A percentile compares a stretch with the other conserved stretches of the same genome.
phyloP scores from a whole-genome alignment of 2,888 invertebrate species.

The Heterodera filipjevi region DNA sequence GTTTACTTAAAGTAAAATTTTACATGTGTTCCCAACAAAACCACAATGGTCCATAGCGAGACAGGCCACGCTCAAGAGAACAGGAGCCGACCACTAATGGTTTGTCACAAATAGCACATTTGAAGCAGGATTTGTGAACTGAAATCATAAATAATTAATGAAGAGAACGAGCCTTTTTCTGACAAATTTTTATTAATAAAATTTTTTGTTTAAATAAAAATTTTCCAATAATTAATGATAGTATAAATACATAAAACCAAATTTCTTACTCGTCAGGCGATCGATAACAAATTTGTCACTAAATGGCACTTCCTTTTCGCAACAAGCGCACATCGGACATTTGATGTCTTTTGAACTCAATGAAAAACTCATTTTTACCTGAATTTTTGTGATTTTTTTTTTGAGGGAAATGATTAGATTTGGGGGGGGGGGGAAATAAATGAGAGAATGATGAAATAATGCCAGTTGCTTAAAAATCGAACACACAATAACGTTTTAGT shows the following conservation, averaged over 20 bases:
- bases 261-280: background rate
- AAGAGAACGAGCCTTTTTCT: background rate
- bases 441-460: too few relatives aligned
- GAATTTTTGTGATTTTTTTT: constrained; percentile 3
- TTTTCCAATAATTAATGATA: too few relatives aligned
- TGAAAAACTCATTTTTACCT: background rate
- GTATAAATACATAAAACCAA: background rate
- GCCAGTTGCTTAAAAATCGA: too few relatives aligned
- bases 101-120: constrained; percentile 24
- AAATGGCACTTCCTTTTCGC: constrained; percentile 6
- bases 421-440: too few relatives aligned
- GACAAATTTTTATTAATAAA: background rate
- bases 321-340: background rate
- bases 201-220: background rate
- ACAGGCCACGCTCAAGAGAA: constrained; percentile 1
- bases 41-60: constrained; percentile 24
- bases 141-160: too few relatives aligned
- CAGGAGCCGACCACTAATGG: constrained; percentile 11
- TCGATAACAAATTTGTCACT: background rate
- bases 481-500: too few relatives aligned
- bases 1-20: background rate
- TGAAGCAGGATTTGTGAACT: constrained; percentile 26
- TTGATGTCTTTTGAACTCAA: constrained; percentile 11
- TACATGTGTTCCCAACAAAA: constrained; percentile 21
- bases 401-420: too few relatives aligned